These are phyloP conservation scores for Myotis pilosus DNA, from an alignment of 2,797 vertebrate genomes.

Conservation along the genomic window DNA sequence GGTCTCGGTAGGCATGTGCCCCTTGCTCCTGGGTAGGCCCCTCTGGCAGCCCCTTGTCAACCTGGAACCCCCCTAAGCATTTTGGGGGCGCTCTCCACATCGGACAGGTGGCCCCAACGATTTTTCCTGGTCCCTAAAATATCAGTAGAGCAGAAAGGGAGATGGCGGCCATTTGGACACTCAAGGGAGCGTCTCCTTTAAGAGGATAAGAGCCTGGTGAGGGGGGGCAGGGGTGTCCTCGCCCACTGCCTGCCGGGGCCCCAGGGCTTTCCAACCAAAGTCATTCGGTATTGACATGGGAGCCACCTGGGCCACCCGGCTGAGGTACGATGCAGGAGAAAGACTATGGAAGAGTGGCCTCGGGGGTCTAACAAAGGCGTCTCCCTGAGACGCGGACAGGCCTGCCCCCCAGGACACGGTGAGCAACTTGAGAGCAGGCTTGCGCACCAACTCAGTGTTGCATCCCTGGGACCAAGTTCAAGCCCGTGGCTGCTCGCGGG, in stretches of 20 bases:
- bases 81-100: not conserved
- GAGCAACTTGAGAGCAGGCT: not conserved
- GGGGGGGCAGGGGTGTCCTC: fast-evolving
- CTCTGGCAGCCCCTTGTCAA: not conserved
- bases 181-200: not conserved
- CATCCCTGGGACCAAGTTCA: not conserved
- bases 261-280: not conserved
- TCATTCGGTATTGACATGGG: not conserved
- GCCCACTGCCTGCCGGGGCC: not conserved
- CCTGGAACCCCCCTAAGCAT: not conserved
- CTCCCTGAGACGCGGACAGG: not conserved
- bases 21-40: not conserved
- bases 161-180: not conserved
- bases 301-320: not conserved
- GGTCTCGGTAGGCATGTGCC: not conserved
- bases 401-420: not conserved
- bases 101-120: not conserved
- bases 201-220: not conserved
- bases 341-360: not conserved
- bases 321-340: fast-evolving
- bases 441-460: fast-evolving
- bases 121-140: not conserved
- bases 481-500: not conserved
- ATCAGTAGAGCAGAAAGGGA: not conserved
- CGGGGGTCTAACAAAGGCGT: not conserved